phyloP scores from a whole-genome alignment of 2,797 vertebrate species.

The Gastrophryne carolinensis region DNA sequence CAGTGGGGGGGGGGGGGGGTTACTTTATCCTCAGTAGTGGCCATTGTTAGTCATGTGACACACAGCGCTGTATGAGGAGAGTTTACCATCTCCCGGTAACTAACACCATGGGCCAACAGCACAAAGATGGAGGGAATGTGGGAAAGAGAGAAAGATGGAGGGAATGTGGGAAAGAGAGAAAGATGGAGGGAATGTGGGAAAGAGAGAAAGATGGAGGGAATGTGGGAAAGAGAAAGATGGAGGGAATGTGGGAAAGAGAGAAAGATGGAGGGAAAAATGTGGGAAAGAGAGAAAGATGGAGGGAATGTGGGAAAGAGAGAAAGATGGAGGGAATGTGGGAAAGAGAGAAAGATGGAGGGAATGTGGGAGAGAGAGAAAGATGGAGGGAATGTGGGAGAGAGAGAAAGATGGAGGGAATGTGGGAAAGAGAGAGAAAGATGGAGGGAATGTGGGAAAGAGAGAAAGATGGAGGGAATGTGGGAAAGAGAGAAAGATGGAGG shows the following conservation, averaged over 20 bases:
- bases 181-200: no score
- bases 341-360: neutral
- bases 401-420: no score
- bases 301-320: no score
- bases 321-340: no score
- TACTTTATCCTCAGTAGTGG: no score
- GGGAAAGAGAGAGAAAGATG: no score
- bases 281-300: neutral
- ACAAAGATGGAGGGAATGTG: neutral
- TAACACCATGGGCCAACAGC: neutral
- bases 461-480: no score
- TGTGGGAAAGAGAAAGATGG: neutral
- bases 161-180: neutral
- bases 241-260: no score
- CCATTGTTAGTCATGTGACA: no score
- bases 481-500: neutral
- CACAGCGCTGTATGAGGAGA: neutral
- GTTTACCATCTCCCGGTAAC: constrained; percentile 1
- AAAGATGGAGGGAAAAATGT: neutral
- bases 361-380: no score
- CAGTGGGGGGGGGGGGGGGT: no score
- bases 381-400: neutral
- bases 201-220: neutral
- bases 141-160: neutral
- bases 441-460: neutral